phyloP scores from a whole-genome alignment of 53 echinoderm and acorn worm species.

The Apostichopus leukothele region DNA sequence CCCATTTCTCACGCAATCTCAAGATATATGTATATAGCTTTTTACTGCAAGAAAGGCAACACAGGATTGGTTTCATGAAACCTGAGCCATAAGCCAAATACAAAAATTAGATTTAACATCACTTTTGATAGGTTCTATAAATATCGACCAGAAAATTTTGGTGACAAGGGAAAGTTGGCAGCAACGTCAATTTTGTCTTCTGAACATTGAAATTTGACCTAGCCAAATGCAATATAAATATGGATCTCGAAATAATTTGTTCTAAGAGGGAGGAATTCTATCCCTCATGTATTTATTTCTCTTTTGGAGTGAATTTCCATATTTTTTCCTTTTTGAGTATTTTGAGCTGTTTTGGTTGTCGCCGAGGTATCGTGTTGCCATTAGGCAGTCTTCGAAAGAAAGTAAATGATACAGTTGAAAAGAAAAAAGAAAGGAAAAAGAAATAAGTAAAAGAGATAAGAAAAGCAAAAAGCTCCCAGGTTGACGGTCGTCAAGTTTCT shows the following conservation, averaged over 20 bases:
- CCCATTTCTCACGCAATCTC: too few species aligned
- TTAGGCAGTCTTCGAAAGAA: background rate
- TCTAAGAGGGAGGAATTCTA: slow-evolving; percentile 2
- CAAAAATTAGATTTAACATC: slow-evolving; percentile 14
- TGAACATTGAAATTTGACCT: slow-evolving; percentile 14
- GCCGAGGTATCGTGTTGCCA: background rate
- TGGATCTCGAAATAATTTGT: background rate
- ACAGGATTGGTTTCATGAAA: background rate
- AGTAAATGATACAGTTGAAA: background rate
- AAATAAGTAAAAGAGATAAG: too few species aligned
- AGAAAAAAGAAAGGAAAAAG: too few species aligned
- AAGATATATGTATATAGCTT: background rate
- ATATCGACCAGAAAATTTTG: background rate
- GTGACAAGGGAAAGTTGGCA: background rate
- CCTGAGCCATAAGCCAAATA: background rate
- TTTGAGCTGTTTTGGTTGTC: background rate
- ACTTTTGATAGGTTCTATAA: slow-evolving; percentile 11
- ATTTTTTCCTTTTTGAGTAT: background rate
- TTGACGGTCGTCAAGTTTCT: too few species aligned
- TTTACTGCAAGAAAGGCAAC: too few species aligned
- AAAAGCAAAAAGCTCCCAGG: too few species aligned
- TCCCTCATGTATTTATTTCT: background rate
- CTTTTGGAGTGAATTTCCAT: background rate
- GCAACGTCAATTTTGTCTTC: background rate
- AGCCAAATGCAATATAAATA: slow-evolving; percentile 6